phyloP scores from a whole-genome alignment of 1,140 invertebrate species.

The Cataglyphis hispanica region DNA sequence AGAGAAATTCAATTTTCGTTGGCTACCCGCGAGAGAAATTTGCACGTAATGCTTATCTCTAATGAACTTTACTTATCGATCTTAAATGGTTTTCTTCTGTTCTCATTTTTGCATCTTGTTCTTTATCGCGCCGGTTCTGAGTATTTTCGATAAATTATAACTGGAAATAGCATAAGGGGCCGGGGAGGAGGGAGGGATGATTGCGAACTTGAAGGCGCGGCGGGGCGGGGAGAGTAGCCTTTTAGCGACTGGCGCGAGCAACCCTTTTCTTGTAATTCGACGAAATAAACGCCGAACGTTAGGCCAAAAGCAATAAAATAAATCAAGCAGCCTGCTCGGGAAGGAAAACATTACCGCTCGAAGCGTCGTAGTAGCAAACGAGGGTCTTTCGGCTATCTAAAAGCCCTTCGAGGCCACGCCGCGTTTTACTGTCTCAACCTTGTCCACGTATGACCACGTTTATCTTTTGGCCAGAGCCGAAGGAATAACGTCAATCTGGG shows the following conservation, averaged over 20 bases:
- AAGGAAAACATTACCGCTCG: conserved; percentile 78
- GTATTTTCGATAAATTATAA: conserved; percentile 57
- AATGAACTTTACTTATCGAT: not conserved
- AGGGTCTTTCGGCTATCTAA: conserved; percentile 73
- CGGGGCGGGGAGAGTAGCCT: conserved; percentile 57
- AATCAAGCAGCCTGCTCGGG: conserved; percentile 74
- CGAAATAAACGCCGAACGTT: conserved; percentile 80
- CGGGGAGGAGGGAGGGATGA: not conserved
- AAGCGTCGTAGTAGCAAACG: conserved; percentile 74
- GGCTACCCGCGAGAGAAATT: not conserved
- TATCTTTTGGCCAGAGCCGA: conserved; percentile 48
- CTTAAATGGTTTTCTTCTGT: not conserved
- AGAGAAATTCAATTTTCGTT: not conserved
- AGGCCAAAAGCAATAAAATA: conserved; percentile 79
- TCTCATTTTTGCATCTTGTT: conserved; percentile 6
- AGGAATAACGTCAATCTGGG: conserved; percentile 43
- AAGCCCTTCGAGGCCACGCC: conserved; percentile 55
- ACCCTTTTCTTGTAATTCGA: conserved; percentile 80
- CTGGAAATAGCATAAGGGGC: conserved; percentile 65
- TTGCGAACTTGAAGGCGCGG: conserved; percentile 39
- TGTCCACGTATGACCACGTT: conserved; percentile 50
- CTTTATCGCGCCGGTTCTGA: not conserved
- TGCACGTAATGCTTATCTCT: not conserved
- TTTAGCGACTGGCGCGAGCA: conserved; percentile 78
- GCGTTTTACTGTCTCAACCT: conserved; percentile 58